Base-by-base conservation (phyloP, 2,888 invertebrate genomes). In the Griposia aprilina region DNA sequence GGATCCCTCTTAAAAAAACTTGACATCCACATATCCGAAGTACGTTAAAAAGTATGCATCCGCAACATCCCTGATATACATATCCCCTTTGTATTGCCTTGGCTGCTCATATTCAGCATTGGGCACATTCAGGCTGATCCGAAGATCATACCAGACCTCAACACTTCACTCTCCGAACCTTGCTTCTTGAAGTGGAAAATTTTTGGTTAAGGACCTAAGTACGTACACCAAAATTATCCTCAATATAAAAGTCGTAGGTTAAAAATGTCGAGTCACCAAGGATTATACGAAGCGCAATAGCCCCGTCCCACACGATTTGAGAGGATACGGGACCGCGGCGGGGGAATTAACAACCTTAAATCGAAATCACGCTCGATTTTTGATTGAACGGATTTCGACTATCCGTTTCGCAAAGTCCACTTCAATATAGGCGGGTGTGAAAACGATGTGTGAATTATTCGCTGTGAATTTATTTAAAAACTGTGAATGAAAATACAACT, bases 261-360 rank as follows among this genome's bases (percentile, higher is more conserved):
- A 74, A 78, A 83, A 71, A 76, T 81, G 81, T 65, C 59, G 66
- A 81, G 66, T 78, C 81, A 75, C 36, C 66, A 48, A 36, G 41
- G 50, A 62, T 78, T 77, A 68, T 57, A 26, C 55, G 48, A 74
- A 50, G 66, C 41, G 17, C 3, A 67, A 78, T 78, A 67, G 20
- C 73, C 75, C 74, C 57, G 48, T 70, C 36, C 15, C 41, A 55
- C 41, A 36, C 26, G 30, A 72, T 50, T 52, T 41, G 66, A 77
- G 45, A 59, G 45, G 74, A 74, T 78, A 73, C 41, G 79, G 11
- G 67, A 68, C 67, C 60, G 41, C 67, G 63, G 48, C 66, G 67
- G 69, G 62, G 75, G 80, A 80, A 80, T 80, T 80, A 86, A 69
- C 75, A 76, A 17, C 73, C 70, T 60, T 74, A 71, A 73, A 85